These are phyloP conservation scores for Tricholaema leucomelas DNA, from an alignment of 2,113 vertebrate genomes.

Conservation along the genomic window DNA sequence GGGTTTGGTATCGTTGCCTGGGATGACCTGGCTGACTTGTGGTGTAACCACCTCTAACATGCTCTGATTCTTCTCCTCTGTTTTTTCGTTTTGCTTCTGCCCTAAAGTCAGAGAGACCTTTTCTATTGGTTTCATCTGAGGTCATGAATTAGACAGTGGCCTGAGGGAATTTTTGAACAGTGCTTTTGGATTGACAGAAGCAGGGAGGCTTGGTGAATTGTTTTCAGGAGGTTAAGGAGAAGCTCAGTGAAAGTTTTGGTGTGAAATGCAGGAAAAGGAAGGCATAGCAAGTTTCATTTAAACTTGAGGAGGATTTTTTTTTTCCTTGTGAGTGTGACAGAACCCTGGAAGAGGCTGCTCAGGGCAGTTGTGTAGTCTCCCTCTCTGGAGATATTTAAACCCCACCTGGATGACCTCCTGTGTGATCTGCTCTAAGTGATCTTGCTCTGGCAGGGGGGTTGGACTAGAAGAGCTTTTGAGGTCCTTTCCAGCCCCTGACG, in stretches of 20 bases:
- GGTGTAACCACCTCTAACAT: neutral
- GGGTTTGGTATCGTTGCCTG: neutral
- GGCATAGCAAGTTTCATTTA: no score
- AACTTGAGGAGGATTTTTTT: no score
- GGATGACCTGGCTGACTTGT: neutral
- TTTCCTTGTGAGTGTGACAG: no score
- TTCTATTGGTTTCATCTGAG: neutral
- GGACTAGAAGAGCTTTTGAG: no score
- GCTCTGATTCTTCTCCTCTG: accelerated
- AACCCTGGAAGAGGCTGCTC: no score
- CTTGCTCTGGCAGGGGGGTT: no score
- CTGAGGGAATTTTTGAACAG: neutral
- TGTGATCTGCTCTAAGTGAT: no score
- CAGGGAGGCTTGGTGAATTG: neutral
- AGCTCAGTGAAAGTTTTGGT: neutral
- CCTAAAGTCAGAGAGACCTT: neutral
- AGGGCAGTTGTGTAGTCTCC: no score
- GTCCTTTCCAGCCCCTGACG: no score
- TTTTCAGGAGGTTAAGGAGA: neutral
- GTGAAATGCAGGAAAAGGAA: neutral
- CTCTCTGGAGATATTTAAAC: no score
- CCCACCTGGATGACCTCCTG: no score
- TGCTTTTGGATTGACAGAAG: neutral
- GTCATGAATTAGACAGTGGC: neutral
- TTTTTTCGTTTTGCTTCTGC: neutral